phyloP scores from a whole-genome alignment of 1,140 invertebrate species.

The Drosophila pseudoananassae region DNA sequence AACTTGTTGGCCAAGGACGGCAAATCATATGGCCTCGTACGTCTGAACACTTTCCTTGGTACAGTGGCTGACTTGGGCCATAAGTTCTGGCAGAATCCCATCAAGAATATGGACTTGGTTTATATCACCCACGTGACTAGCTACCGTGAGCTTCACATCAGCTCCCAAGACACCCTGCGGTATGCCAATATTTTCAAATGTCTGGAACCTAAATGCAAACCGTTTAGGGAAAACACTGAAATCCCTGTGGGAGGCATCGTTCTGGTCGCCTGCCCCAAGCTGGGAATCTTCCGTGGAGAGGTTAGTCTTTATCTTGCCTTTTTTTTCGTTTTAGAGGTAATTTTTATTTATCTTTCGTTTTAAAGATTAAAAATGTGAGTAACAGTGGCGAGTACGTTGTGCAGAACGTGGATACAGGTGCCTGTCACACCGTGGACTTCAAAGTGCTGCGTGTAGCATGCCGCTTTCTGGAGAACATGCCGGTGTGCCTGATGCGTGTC shows the following conservation, averaged over 20 bases:
- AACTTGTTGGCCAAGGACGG: slow-evolving; percentile 17
- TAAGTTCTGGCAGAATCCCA: slow-evolving; percentile 48
- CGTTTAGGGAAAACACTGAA: slow-evolving; percentile 6
- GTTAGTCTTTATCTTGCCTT: not conserved
- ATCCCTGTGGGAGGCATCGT: slow-evolving; percentile 41
- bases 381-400: slow-evolving; percentile 18
- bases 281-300: slow-evolving; percentile 47
- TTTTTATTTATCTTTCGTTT: too few relatives aligned
- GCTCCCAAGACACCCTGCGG: slow-evolving; percentile 25
- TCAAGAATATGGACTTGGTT: slow-evolving; percentile 23
- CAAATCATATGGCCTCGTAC: slow-evolving; percentile 27
- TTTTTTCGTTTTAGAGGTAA: too few relatives aligned
- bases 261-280: slow-evolving; percentile 25
- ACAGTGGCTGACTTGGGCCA: slow-evolving; percentile 22
- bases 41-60: slow-evolving; percentile 29
- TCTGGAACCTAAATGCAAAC: slow-evolving; percentile 32
- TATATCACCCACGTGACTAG: slow-evolving; percentile 37
- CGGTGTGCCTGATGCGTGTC: slow-evolving; percentile 26
- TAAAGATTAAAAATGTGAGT: slow-evolving; percentile 17
- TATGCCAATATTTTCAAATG: slow-evolving; percentile 40
- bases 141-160: slow-evolving; percentile 47
- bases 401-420: slow-evolving; percentile 52
- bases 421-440: slow-evolving; percentile 2
- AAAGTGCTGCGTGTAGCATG: slow-evolving; percentile 47
- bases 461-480: slow-evolving; percentile 50